These are phyloP conservation scores for Leptopilina clavipes DNA, from an alignment of 1,140 invertebrate species.

Conservation along the genomic window DNA sequence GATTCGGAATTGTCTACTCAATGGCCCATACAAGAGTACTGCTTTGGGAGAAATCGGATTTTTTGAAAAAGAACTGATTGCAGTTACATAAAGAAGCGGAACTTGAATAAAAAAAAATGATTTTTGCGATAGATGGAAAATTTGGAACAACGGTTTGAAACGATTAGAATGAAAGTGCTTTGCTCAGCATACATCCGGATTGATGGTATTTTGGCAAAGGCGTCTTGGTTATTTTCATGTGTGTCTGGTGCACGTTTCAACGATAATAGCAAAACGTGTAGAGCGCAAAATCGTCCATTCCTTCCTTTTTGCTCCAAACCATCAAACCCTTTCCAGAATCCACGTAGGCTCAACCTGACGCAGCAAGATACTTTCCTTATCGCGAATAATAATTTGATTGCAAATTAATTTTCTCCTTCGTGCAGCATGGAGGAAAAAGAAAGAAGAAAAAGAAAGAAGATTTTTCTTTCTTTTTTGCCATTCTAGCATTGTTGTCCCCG, in stretches of 20 bases:
- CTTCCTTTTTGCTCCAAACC: slow-evolving; percentile 29
- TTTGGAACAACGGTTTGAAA: not conserved
- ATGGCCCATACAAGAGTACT: too few species aligned
- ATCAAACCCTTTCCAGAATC: slow-evolving; percentile 43
- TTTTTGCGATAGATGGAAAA: too few species aligned
- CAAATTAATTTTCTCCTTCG: too few species aligned
- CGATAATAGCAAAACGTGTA: not conserved
- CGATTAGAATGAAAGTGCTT: slow-evolving; percentile 11
- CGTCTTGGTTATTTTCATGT: slow-evolving; percentile 9
- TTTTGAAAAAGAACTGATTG: too few species aligned
- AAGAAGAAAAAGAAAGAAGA: too few species aligned
- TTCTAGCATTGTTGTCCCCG: not conserved
- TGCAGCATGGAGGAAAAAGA: not conserved
- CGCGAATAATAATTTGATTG: slow-evolving; percentile 13
- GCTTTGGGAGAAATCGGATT: too few species aligned
- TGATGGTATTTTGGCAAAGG: not conserved
- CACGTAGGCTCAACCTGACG: slow-evolving; percentile 30
- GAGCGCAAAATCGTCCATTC: slow-evolving; percentile 31
- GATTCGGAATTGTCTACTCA: too few species aligned
- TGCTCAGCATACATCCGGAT: slow-evolving; percentile 8
- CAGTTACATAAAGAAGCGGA: too few species aligned
- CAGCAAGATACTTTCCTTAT: not conserved
- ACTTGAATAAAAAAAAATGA: too few species aligned
- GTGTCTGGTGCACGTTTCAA: not conserved
- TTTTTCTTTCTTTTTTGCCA: too few species aligned